phyloP scores from a whole-genome alignment of 2,113 vertebrate genomes.

The Tiliqua scincoides region DNA sequence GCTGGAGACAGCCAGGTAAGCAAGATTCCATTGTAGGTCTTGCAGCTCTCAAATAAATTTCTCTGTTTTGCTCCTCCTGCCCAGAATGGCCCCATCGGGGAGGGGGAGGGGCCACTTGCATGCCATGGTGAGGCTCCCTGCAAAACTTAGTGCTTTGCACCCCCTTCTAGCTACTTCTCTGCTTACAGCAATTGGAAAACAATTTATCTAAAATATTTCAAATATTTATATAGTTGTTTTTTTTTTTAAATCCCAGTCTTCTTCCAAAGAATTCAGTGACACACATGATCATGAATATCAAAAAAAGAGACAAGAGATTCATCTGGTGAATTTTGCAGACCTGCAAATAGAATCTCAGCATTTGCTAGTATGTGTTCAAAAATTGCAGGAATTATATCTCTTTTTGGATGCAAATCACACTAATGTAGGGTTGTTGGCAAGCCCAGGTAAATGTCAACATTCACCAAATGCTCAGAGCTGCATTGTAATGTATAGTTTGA shows the following conservation, averaged over 20 bases:
- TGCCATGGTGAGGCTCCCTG: no score
- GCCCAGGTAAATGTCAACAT: not conserved
- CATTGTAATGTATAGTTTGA: slow-evolving; percentile 52
- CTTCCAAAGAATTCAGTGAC: not conserved
- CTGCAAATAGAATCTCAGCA: not conserved
- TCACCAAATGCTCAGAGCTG: not conserved
- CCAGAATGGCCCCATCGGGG: no score
- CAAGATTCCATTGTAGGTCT: no score
- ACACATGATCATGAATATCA: not conserved
- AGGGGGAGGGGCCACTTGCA: no score
- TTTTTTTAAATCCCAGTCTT: not conserved
- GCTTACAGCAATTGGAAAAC: no score
- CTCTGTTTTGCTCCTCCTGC: no score
- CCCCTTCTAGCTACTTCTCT: no score
- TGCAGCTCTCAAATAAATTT: no score
- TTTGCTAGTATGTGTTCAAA: not conserved
- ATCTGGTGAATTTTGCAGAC: not conserved
- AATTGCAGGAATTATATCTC: not conserved
- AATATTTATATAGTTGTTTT: no score
- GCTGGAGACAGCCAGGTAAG: no score
- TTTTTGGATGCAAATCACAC: not conserved
- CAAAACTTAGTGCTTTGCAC: no score
- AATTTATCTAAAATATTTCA: no score
- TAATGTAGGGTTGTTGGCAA: not conserved
- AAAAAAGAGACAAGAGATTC: not conserved